Conservation (phyloP, 2,797 vertebrate species). For the Poecilia picta region DNA sequence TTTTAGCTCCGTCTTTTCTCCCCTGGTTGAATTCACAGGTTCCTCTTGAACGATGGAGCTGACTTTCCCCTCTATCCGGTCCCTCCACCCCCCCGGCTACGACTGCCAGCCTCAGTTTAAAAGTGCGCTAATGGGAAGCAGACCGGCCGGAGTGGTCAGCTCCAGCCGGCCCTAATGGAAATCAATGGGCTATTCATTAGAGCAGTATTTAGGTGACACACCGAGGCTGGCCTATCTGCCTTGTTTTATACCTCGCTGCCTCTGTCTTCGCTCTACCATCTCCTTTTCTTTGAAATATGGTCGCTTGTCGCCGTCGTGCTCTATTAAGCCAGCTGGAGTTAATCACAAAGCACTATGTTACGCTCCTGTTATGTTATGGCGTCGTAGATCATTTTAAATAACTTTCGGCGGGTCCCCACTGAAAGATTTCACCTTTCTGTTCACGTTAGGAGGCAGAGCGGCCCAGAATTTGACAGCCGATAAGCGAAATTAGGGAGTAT, state of each 20-base stretch:
- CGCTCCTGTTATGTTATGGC: constrained; percentile 5
- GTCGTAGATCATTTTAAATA: constrained; percentile 44
- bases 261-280: constrained; percentile 31
- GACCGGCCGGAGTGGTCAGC: constrained; percentile 75
- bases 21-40: constrained; percentile 33
- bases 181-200: constrained; percentile 89
- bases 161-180: constrained; percentile 74
- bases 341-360: constrained; percentile 50
- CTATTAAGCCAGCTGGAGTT: constrained; percentile 48
- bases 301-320: constrained; percentile 17
- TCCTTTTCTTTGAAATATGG: constrained; percentile 57
- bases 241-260: constrained; percentile 53
- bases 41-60: constrained; percentile 28
- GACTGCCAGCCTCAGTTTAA: constrained; percentile 65
- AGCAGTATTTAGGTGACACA: constrained; percentile 76
- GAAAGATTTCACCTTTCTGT: constrained; percentile 17
- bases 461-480: constrained; percentile 22
- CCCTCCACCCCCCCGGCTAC: constrained; percentile 46
- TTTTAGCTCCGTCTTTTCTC: constrained; percentile 12
- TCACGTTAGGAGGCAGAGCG: constrained; percentile 2
- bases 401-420: background rate
- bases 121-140: constrained; percentile 80
- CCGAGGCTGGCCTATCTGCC: constrained; percentile 46
- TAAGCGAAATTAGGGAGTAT: constrained; percentile 28
- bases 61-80: constrained; percentile 30